These are phyloP conservation scores for Rhagonycha lutea DNA, from an alignment of 2,888 invertebrate species.

Conservation along the genomic window DNA sequence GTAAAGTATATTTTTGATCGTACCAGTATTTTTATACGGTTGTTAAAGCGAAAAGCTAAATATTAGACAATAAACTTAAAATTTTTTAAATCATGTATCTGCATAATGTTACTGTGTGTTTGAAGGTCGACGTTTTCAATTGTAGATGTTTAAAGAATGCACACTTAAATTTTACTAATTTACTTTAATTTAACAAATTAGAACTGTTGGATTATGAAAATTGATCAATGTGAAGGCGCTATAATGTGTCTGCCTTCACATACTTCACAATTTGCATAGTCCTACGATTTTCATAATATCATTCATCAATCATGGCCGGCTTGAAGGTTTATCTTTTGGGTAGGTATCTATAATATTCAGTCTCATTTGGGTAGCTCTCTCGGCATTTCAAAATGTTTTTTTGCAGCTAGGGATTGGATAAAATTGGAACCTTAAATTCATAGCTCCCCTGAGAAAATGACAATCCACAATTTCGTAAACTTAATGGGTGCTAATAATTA, in stretches of 20 bases:
- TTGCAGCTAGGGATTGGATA: too few relatives aligned
- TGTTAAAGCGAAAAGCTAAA: conserved; percentile 12
- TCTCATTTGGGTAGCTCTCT: too few relatives aligned
- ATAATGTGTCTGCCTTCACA: neutral
- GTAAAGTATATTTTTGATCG: conserved; percentile 21
- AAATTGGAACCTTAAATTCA: too few relatives aligned
- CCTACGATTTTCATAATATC: neutral
- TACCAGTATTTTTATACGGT: conserved; percentile 29
- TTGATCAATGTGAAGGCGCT: neutral
- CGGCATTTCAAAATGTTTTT: too few relatives aligned
- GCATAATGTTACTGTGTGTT: neutral
- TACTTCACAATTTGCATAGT: neutral
- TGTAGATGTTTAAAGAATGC: neutral
- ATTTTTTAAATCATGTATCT: neutral
- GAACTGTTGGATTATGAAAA: conserved; percentile 1
- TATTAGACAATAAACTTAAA: conserved; percentile 19
- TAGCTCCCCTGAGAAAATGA: too few relatives aligned
- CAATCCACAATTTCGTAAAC: too few relatives aligned
- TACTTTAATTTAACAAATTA: neutral
- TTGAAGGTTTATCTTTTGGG: neutral
- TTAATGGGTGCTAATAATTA: too few relatives aligned
- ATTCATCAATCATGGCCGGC: neutral
- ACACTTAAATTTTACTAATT: conserved; percentile 1
- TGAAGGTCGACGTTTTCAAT: neutral
- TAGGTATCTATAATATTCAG: too few relatives aligned